Conservation (phyloP, 2,113 vertebrate species). For the Tyto alba region DNA sequence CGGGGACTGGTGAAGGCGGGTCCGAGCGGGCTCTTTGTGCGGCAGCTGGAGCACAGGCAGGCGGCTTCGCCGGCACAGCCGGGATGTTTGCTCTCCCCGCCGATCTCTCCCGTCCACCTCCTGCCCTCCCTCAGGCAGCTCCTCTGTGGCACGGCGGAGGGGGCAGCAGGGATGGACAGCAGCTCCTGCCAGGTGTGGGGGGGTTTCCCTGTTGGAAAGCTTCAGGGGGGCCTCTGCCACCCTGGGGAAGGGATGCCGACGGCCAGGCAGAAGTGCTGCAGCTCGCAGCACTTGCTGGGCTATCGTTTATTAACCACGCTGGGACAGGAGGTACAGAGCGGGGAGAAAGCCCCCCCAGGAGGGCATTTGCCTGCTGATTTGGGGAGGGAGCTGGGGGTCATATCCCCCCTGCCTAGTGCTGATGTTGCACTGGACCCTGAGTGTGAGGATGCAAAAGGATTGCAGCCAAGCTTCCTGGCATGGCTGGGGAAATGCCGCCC, state of each 20-base stretch:
- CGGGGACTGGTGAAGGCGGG: fast-evolving
- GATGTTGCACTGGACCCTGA: not conserved
- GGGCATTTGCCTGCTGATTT: not conserved
- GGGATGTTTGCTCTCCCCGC: not conserved
- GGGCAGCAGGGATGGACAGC: not conserved
- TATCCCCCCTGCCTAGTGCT: not conserved
- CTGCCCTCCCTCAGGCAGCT: not conserved
- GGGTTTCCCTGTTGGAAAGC: not conserved
- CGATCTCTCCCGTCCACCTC: not conserved
- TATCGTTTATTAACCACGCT: fast-evolving
- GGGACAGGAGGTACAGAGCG: not conserved
- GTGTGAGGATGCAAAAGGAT: not conserved
- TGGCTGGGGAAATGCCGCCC: not conserved
- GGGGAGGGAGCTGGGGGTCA: not conserved
- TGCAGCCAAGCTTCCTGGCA: fast-evolving
- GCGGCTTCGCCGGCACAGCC: not conserved
- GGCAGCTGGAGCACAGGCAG: not conserved
- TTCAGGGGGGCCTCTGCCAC: fast-evolving
- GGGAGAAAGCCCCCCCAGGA: not conserved
- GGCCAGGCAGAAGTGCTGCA: fast-evolving
- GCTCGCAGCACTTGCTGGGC: fast-evolving
- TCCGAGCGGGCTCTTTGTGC: not conserved
- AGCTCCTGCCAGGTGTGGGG: not conserved
- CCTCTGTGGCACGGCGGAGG: fast-evolving
- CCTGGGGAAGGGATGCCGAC: not conserved